Evolutionary conservation across 2,113 vertebrate species (phyloP), one percentile per base, ranked within the genome.

Genomic region (Brienomyrus brachyistius): DNA sequence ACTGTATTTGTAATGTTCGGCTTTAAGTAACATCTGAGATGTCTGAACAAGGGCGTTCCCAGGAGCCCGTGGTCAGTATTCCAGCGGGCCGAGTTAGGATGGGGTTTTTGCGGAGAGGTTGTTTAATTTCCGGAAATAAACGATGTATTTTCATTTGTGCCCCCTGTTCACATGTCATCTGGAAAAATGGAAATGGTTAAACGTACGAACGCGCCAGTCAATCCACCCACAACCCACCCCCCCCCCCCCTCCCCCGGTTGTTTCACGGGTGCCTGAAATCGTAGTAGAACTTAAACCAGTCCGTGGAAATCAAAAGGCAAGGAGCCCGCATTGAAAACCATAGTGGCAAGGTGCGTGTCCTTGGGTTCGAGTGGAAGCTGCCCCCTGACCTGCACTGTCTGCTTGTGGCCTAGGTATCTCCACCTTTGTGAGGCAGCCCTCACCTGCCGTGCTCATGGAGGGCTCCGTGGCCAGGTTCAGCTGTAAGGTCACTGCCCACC

Each of bases 381-480:
- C 62, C 9, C n/a, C 35, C 5, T 77, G 15, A 77, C 70, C 70
- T 48, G 10, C 7, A 5, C 23, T 8, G 4, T 87, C 88, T 23
- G 19, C 93, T 82, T 91, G 91, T 74, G 83, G 93, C 92, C 89
- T 84, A 99, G 98, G 95, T 87, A 96, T 99, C 94, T 96, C 97
- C 92, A 92, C 96, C 21, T 98, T 99, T 96, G 94, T 98, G 92
- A 92, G 96, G 45, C 97, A 99, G 85, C 98, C 98, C 3, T 89
- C 96, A 92, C 95, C 97, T 88, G 21, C 93, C 59, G 94, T 95
- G 88, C 97, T 96, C 62, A 95, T 92, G 0, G 96, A 97, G 92
- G 97, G 97, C 40, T 97, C 96, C 56, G 96, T 99, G 90, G 98
- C 97, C 88, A 95, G 98, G 88, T 98, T 99, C 94, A 94, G 95